These are phyloP conservation scores for Benitochromis conjunctus DNA, from an alignment of 2,113 vertebrate genomes.

Conservation along the genomic window DNA sequence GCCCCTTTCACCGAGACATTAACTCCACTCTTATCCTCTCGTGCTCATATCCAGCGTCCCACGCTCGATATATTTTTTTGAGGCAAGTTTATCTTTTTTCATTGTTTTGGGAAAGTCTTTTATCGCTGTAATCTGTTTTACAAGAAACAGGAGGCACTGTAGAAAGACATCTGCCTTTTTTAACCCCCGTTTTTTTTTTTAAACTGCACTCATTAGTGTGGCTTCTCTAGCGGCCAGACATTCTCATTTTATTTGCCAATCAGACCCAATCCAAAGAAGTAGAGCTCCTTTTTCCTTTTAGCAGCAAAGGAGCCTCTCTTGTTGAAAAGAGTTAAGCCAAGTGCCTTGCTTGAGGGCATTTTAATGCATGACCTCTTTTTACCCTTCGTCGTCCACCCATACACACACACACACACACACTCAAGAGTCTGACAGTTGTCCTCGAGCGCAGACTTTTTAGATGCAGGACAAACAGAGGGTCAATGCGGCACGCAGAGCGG, in stretches of 20 bases:
- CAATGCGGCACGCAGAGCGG: neutral
- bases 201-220: neutral
- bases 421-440: conserved; percentile 33
- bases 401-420: conserved; percentile 34
- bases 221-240: conserved; percentile 8
- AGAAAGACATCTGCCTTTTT: neutral
- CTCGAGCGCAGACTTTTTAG: conserved; percentile 29
- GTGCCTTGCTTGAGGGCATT: conserved; percentile 67
- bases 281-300: conserved; percentile 8
- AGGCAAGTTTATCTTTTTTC: neutral
- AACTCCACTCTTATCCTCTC: neutral
- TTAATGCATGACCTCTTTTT: conserved; percentile 63
- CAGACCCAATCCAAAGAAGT: conserved; percentile 25
- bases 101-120: neutral
- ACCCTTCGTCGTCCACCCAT: conserved; percentile 41
- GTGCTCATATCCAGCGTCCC: neutral
- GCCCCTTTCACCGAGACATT: neutral
- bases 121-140: neutral
- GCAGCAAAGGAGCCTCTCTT: conserved; percentile 21
- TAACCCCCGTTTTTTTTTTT: neutral
- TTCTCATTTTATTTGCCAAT: conserved; percentile 44
- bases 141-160: neutral
- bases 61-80: neutral
- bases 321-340: conserved; percentile 46
- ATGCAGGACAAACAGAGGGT: conserved; percentile 50